Evolutionary conservation across 2,888 invertebrate genomes (phyloP).

Genomic region (Rhingia campestris): DNA sequence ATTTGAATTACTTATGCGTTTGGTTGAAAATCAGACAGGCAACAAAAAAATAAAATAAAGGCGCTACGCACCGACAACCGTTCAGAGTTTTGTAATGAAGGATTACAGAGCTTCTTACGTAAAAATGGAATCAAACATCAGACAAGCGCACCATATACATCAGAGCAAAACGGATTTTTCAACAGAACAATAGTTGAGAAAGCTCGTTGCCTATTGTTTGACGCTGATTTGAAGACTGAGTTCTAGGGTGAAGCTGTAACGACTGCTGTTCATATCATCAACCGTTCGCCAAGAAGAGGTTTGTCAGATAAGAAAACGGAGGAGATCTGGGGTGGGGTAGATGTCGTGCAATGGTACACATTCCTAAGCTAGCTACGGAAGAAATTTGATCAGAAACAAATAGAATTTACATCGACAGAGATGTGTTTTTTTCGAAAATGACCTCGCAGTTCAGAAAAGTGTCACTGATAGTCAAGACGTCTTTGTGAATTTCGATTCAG

Average conservation of each 20-base stretch:
- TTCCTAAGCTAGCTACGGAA: too few relatives aligned
- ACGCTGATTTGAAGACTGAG: conserved; percentile 48
- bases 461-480: not conserved
- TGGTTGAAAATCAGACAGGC: conserved; percentile 68
- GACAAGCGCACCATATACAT: conserved; percentile 24
- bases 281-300: conserved; percentile 47
- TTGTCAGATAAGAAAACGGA: not conserved
- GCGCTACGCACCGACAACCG: conserved; percentile 26
- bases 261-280: conserved; percentile 72
- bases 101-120: not conserved
- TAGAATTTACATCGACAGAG: too few relatives aligned
- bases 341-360: too few relatives aligned
- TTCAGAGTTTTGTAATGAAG: conserved; percentile 13
- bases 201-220: conserved; percentile 72
- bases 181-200: conserved; percentile 72
- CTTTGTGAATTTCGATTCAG: not conserved
- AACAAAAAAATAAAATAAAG: conserved; percentile 42
- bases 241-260: conserved; percentile 75
- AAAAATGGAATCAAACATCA: conserved; percentile 11
- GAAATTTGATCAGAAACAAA: too few relatives aligned
- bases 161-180: conserved; percentile 50
- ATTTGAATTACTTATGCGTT: conserved; percentile 54
- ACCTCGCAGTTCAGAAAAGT: too few relatives aligned
- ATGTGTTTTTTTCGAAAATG: too few relatives aligned
- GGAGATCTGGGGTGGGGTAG: too few relatives aligned